phyloP scores from a whole-genome alignment of 1,140 invertebrate genomes.

The Zaprionus ghesquierei region DNA sequence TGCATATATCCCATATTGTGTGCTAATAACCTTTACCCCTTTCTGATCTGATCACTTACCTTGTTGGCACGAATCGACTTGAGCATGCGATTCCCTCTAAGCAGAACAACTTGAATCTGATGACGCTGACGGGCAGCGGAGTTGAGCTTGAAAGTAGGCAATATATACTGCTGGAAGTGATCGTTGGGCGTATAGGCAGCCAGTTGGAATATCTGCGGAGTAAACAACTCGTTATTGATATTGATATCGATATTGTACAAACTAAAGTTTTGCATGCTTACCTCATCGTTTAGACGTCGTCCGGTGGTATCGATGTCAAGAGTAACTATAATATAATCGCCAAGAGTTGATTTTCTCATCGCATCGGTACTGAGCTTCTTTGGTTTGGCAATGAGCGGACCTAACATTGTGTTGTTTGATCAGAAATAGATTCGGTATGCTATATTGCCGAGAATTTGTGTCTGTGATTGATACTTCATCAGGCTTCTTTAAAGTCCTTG shows the following conservation, averaged over 20 bases:
- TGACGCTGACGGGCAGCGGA: constrained; percentile 87
- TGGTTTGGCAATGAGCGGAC: not conserved
- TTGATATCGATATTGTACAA: not conserved
- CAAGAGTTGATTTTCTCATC: not conserved
- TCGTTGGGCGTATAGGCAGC: constrained; percentile 85
- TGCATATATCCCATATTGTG: too few relatives aligned
- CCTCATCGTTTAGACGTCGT: not conserved
- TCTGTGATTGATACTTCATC: not conserved
- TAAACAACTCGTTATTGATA: not conserved
- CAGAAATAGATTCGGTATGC: not conserved
- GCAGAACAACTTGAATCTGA: constrained; percentile 88
- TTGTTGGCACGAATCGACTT: constrained; percentile 89
- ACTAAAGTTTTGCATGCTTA: not conserved
- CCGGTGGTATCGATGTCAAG: not conserved
- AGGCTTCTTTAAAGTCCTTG: not conserved
- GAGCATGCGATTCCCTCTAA: constrained; percentile 88
- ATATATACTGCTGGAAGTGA: constrained; percentile 90
- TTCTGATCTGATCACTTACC: too few relatives aligned
- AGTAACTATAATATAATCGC: not conserved
- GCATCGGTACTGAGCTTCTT: not conserved
- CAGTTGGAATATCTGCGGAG: constrained; percentile 85
- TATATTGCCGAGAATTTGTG: not conserved
- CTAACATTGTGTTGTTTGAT: not conserved
- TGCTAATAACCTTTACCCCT: too few relatives aligned
- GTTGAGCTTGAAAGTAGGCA: constrained; percentile 90